Percentiles rank a stretch among this genome's conserved stretches.
phyloP scores from a whole-genome alignment of 2,888 invertebrate genomes.

The Endotricha flammealis region DNA sequence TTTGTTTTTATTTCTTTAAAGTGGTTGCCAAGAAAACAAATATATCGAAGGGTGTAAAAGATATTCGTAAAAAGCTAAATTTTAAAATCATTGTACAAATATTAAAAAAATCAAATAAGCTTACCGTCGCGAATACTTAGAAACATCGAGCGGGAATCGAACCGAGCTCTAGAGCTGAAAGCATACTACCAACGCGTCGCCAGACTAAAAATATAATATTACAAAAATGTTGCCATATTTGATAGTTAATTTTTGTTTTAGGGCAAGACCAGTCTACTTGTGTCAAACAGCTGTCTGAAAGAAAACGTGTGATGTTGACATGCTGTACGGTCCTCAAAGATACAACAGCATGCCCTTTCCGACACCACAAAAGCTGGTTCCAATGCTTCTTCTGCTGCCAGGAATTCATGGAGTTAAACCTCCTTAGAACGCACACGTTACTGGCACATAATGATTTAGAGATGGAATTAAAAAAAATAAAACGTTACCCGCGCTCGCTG shows the following conservation, averaged over 20 bases:
- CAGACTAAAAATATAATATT: no score
- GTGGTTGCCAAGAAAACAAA: no score
- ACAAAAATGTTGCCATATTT: background rate
- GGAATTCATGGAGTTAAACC: slow-evolving; percentile 54
- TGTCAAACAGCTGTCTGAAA: slow-evolving; percentile 49
- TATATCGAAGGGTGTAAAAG: no score
- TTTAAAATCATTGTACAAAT: no score
- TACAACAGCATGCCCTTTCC: slow-evolving; percentile 63
- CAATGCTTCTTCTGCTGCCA: slow-evolving; percentile 60
- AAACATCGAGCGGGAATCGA: no score
- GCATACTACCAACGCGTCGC: no score
- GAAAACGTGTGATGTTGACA: slow-evolving; percentile 49
- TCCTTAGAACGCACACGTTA: slow-evolving; percentile 41
- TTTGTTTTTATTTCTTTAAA: no score
- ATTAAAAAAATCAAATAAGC: no score
- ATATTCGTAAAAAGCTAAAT: no score
- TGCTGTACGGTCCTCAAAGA: slow-evolving; percentile 46
- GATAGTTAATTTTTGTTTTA: slow-evolving; percentile 26
- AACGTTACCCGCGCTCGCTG: slow-evolving; percentile 57
- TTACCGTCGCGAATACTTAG: no score
- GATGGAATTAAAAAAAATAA: slow-evolving; percentile 49
- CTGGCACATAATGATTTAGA: slow-evolving; percentile 40
- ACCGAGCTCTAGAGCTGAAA: no score
- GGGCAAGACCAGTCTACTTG: slow-evolving; percentile 19
- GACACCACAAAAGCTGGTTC: slow-evolving; percentile 67